Evolutionary conservation across 1,140 invertebrate genomes (phyloP), one percentile per base, ranked within the genome.

Genomic region (Antheraea mylitta): DNA sequence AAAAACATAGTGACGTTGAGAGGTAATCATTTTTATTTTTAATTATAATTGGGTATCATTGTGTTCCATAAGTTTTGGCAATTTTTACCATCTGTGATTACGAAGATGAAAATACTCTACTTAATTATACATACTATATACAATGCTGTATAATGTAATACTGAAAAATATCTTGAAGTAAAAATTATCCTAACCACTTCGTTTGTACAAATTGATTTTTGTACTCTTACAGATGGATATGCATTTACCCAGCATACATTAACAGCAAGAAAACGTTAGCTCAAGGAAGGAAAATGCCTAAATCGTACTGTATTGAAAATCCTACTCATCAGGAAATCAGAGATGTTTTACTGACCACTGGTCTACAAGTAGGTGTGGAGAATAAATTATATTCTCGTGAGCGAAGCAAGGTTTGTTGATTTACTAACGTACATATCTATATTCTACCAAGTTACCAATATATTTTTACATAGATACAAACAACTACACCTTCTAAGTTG

Each of bases 191-290:
- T 30, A 3, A 42, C 8, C 7, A 42, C 38, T 42, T 42, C 3
- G 13, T 13, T 53, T 53, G 11, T 72, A 30, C 13, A 30, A 60
- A 19, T 19, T 19, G 8, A 11, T 13, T 60, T 4, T 30, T 30
- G 18, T 60, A 10, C 10, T 19, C 18, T 60, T 92, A 16, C 83
- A 98, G 98, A 81, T 99, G 98, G 98, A 95, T 99, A 67, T 98
- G 97, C 80, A 96, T 99, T 68, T 99, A 99, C 92, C 99, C 99
- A 58, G 96, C 97, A 0, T 99, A 99, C 79, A 93, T 99, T 19
- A 99, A 99, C 82, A 98, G 95, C 74, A 99, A 98, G 81, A 99
- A 98, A 90, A 98, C 97, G 0, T 83, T 96, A 37, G 96, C 96
- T 3, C 95, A 98, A 87, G 99, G 99, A 9, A 93, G 99, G 30